Percentiles rank a stretch among this genome's conserved stretches.
These are phyloP conservation scores for Thysanoteuthis rhombus DNA, from an alignment of 2,888 invertebrate genomes.

Conservation along the genomic window DNA sequence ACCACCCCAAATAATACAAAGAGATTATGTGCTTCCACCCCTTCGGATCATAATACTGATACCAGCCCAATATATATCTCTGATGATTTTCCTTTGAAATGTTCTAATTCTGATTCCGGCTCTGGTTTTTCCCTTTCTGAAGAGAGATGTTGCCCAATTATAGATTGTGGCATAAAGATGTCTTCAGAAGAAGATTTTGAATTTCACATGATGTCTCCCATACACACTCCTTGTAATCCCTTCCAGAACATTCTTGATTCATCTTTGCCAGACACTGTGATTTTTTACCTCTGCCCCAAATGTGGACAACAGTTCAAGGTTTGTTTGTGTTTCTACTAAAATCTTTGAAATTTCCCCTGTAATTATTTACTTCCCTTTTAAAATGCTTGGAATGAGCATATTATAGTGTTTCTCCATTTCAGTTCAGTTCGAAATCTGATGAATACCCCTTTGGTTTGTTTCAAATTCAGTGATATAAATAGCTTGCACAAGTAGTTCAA, in stretches of 20 bases:
- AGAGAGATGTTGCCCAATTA: constrained; percentile 38
- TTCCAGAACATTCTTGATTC: constrained; percentile 39
- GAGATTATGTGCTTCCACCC: not conserved
- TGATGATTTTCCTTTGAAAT: not conserved
- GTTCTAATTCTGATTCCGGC: too few relatives aligned
- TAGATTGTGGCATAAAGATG: constrained; percentile 47
- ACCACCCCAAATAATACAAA: not conserved
- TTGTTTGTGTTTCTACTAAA: constrained; percentile 24
- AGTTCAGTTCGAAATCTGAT: too few relatives aligned
- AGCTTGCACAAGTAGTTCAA: too few relatives aligned
- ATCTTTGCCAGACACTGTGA: constrained; percentile 37
- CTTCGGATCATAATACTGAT: not conserved
- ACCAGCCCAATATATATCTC: not conserved
- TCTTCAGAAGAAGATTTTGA: constrained; percentile 37
- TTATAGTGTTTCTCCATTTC: too few relatives aligned
- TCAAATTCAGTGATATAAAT: too few relatives aligned
- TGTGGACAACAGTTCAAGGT: constrained; percentile 47
- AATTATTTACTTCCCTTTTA: not conserved
- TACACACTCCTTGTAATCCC: constrained; percentile 50
- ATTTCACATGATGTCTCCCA: constrained; percentile 41
- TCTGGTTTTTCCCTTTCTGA: not conserved
- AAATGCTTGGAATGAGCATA: too few relatives aligned
- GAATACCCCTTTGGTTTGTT: too few relatives aligned
- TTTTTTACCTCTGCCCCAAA: constrained; percentile 43
- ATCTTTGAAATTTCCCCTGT: not conserved